These are phyloP conservation scores for Odontamblyopus lacepedii DNA, from an alignment of 2,797 vertebrate species.

Conservation along the genomic window DNA sequence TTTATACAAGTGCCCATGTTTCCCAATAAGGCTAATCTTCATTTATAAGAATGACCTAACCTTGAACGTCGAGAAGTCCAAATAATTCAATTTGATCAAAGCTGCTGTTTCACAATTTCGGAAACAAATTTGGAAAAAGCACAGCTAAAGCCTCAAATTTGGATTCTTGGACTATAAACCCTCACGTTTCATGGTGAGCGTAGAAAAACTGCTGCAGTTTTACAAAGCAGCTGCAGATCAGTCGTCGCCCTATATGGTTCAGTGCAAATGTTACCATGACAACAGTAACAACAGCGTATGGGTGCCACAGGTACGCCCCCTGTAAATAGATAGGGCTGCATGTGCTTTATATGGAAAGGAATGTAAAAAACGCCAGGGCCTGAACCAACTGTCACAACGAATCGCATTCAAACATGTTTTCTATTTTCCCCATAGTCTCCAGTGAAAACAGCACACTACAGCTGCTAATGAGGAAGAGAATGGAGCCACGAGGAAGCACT, in stretches of 20 bases:
- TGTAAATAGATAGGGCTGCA: constrained; percentile 16
- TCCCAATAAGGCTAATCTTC: too few species aligned
- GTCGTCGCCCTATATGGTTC: neutral
- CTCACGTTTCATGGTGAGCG: neutral
- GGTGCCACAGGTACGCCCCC: constrained; percentile 24
- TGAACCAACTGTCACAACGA: constrained; percentile 44
- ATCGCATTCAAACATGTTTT: constrained; percentile 43
- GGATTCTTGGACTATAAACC: too few species aligned
- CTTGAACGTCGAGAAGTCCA: neutral
- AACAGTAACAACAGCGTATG: constrained; percentile 20
- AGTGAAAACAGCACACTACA: constrained; percentile 28
- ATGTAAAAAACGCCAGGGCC: constrained; percentile 29
- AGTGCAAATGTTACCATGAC: neutral
- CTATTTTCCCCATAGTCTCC: constrained; percentile 25
- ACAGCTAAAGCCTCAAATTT: neutral
- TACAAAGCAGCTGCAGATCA: neutral
- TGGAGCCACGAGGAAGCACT: constrained; percentile 68
- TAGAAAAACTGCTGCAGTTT: neutral
- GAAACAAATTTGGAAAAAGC: neutral
- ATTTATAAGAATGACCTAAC: neutral
- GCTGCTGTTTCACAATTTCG: neutral
- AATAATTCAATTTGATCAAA: too few species aligned
- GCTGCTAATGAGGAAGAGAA: constrained; percentile 50
- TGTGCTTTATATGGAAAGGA: constrained; percentile 54
- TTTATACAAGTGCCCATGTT: too few species aligned